Evolutionary conservation across 2,888 invertebrate genomes (phyloP), one percentile per base, ranked within the genome.

Genomic region (Colostygia pectinataria): DNA sequence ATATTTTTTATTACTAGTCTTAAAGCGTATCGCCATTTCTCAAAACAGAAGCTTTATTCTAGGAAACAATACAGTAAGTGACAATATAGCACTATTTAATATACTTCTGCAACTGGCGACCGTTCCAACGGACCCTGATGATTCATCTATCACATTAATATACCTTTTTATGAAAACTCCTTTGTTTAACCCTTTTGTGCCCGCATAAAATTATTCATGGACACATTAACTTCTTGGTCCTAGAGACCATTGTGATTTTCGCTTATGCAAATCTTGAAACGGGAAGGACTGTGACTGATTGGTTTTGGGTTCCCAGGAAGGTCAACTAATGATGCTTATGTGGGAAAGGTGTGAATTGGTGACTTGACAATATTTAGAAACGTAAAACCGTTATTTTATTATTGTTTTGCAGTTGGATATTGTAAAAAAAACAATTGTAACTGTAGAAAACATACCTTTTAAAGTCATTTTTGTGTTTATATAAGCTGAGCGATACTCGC

Each of bases 171-270:
- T 72, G 58, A 66, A 64, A 58, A 61, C 68, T 71, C 72, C 74
- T 78, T 89, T 89, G 87, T 88, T 80, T 89, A 83, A 80, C 78
- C 83, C 87, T 77, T 77, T 86, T 82, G 81, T 81, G 68, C 53
- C 51, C 51, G 61, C 57, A 64, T 65, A 64, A 76, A 82, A 83
- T 85, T 87, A 83, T 84, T 71, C 82, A 79, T 70, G 77, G 76
- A 65, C 66, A 76, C 82, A 86, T 87, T 86, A 87, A 83, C 76
- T 83, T 75, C 82, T 83, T 77, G 71, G 75, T 83, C 75, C 80
- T 82, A 75, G 71, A 74, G 75, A 63, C 73, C 71, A 78, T 88
- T 88, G 89, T 89, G 68, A 83, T 80, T 80, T 85, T 81, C 76
- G 81, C 80, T 70, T 84, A 84, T 84, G 85, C 74, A 79, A 86